A percentile compares a stretch with the other conserved stretches of the same genome.
These are phyloP conservation scores for Nasonia vitripennis DNA, from an alignment of 1,140 invertebrate genomes.

Conservation along the genomic window DNA sequence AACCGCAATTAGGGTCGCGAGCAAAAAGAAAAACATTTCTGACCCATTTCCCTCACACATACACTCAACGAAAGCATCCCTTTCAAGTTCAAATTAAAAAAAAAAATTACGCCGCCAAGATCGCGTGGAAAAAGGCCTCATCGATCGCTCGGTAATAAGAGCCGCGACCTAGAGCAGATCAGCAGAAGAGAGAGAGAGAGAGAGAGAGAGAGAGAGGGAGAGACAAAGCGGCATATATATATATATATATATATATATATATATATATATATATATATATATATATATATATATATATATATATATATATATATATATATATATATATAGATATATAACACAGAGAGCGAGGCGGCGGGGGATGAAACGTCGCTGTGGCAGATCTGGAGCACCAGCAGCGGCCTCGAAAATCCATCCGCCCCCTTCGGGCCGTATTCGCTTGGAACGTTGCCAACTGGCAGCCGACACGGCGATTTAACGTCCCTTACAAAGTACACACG, in stretches of 20 bases:
- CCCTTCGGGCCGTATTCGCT: slow-evolving; percentile 34
- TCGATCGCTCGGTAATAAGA: slow-evolving; percentile 26
- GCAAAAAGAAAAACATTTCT: neutral
- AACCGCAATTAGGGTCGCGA: too few species aligned
- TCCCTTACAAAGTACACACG: slow-evolving; percentile 28
- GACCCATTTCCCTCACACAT: too few species aligned
- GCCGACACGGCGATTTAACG: slow-evolving; percentile 55
- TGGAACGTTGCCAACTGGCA: slow-evolving; percentile 55
- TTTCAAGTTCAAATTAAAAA: neutral
- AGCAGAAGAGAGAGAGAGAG: neutral
- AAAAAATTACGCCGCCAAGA: neutral
- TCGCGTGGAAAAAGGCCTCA: neutral
- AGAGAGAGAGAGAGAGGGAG: neutral
- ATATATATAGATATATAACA: slow-evolving; percentile 14
- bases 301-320: slow-evolving; percentile 41
- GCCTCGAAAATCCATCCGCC: slow-evolving; percentile 40
- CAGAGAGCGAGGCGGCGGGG: neutral
- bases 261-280: slow-evolving; percentile 41
- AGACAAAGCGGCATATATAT: neutral
- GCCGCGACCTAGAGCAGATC: slow-evolving; percentile 21
- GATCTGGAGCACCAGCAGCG: slow-evolving; percentile 53
- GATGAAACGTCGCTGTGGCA: slow-evolving; percentile 56
- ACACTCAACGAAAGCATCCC: neutral
- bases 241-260: neutral
- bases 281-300: slow-evolving; percentile 41